Evolutionary conservation across 2,888 invertebrate genomes (phyloP).

Genomic region (Morpho achilles): DNA sequence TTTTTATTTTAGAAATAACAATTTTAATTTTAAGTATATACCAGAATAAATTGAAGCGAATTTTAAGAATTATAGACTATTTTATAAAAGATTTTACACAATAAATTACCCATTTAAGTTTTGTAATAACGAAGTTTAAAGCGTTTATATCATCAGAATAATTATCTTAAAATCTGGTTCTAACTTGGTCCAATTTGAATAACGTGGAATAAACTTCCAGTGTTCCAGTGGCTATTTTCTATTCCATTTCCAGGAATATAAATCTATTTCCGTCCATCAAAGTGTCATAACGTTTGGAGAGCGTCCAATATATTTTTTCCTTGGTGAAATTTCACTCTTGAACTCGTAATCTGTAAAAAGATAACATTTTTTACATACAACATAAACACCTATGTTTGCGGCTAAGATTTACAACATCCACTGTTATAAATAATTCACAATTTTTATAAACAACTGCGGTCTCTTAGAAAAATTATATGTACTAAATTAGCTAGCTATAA

Average conservation of each 20-base stretch:
- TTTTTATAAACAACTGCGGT: conserved; percentile 3
- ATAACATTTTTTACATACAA: conserved; percentile 41
- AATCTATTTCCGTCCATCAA: conserved; percentile 37
- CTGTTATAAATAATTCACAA: conserved; percentile 19
- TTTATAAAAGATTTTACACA: no score
- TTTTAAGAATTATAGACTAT: no score
- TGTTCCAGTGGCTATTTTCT: conserved; percentile 26
- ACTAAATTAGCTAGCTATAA: no score
- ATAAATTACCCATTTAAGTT: no score
- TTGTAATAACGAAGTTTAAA: no score
- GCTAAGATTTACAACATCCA: conserved; percentile 24
- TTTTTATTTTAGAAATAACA: no score
- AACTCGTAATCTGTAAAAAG: conserved; percentile 51
- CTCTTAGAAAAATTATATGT: no score
- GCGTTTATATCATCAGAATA: neutral
- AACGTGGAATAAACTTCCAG: conserved; percentile 7
- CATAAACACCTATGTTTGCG: conserved; percentile 35
- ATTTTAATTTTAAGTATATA: no score
- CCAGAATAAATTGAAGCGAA: no score
- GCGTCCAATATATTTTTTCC: conserved; percentile 43
- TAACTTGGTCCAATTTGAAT: neutral
- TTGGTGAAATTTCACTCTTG: conserved; percentile 36
- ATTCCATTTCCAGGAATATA: conserved; percentile 31
- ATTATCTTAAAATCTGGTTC: neutral
- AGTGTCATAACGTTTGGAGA: conserved; percentile 45